Percentiles rank a stretch among this genome's conserved stretches.
Evolutionary conservation across 2,797 vertebrate genomes (phyloP).

Genomic region (Aldrovandia affinis): DNA sequence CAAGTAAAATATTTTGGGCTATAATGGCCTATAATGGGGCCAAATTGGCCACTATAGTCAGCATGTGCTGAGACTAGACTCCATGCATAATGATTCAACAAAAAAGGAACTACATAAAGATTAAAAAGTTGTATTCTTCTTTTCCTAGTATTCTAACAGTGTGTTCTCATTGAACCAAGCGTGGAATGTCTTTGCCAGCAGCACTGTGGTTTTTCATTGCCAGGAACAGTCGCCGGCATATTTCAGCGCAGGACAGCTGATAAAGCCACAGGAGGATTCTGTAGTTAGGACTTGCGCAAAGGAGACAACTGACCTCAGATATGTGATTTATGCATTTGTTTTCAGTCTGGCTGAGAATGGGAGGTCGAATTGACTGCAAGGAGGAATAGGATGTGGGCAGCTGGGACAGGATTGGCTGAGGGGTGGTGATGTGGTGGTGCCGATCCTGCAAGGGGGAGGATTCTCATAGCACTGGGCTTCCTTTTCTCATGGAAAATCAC

Average conservation of each 20-base stretch:
- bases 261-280: neutral
- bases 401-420: neutral
- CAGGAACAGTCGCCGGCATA: neutral
- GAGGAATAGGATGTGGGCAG: neutral
- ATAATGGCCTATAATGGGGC: neutral
- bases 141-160: neutral
- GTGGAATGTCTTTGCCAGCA: neutral
- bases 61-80: too few relatives aligned
- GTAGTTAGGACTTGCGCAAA: neutral
- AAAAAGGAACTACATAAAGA: neutral
- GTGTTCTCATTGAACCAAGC: neutral
- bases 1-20: neutral
- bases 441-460: neutral
- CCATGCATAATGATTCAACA: conserved; percentile 10
- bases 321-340: conserved; percentile 23
- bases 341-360: neutral
- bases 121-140: conserved; percentile 22
- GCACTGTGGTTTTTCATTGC: neutral
- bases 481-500: conserved; percentile 14
- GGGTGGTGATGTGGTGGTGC: conserved; percentile 1
- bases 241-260: neutral
- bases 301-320: conserved; percentile 11
- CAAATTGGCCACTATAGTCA: neutral
- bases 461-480: neutral
- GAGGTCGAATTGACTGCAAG: neutral